phyloP scores from a whole-genome alignment of 2,888 invertebrate genomes.

The Muschampia staudingeri region DNA sequence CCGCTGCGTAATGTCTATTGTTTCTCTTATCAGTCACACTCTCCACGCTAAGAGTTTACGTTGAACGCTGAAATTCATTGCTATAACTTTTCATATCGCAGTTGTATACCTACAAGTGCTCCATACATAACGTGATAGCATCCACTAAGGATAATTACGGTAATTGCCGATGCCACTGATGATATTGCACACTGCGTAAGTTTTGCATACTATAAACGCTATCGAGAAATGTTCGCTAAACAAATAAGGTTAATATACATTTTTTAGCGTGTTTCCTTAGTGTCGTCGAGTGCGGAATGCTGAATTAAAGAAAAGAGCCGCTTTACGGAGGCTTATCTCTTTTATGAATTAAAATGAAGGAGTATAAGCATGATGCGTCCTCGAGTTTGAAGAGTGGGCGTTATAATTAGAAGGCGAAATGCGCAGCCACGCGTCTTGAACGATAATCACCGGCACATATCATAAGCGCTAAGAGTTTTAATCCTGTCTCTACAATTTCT shows the following conservation, averaged over 20 bases:
- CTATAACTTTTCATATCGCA: slow-evolving; percentile 59
- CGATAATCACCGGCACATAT: slow-evolving; percentile 77
- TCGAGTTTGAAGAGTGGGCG: slow-evolving; percentile 68
- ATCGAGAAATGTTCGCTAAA: slow-evolving; percentile 11
- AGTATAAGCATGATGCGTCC: slow-evolving; percentile 66
- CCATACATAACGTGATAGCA: slow-evolving; percentile 42
- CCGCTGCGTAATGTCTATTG: slow-evolving; percentile 72
- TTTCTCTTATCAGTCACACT: slow-evolving; percentile 73
- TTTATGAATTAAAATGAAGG: slow-evolving; percentile 49
- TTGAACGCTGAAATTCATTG: slow-evolving; percentile 62
- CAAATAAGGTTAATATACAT: slow-evolving; percentile 38
- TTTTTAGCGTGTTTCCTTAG: slow-evolving; percentile 39
- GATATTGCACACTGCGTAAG: slow-evolving; percentile 24
- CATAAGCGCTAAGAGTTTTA: slow-evolving; percentile 68
- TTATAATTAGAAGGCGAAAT: slow-evolving; percentile 89
- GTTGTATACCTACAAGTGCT: slow-evolving; percentile 36
- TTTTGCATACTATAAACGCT: slow-evolving; percentile 6
- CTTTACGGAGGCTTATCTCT: slow-evolving; percentile 48
- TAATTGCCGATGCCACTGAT: slow-evolving; percentile 40
- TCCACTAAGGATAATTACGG: slow-evolving; percentile 42
- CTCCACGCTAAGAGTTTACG: slow-evolving; percentile 66
- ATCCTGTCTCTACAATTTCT: slow-evolving; percentile 25
- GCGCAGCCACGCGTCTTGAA: slow-evolving; percentile 86
- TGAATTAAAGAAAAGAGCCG: slow-evolving; percentile 45
- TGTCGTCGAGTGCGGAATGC: slow-evolving; percentile 26